Evolutionary conservation across 2,888 invertebrate genomes (phyloP).

Genomic region (Drosophila mayaguana): DNA sequence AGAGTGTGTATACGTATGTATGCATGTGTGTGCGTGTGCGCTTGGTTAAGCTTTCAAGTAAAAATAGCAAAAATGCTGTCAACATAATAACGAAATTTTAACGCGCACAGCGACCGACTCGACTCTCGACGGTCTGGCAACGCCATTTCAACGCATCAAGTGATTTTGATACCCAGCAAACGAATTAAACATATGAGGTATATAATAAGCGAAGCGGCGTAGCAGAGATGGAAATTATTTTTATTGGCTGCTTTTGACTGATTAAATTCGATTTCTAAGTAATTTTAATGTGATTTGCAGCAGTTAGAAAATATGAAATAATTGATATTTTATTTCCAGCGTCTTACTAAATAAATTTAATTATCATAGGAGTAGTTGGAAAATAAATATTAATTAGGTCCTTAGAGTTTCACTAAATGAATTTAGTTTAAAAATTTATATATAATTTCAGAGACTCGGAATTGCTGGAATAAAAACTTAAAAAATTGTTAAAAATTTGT

Average conservation of each 20-base stretch:
- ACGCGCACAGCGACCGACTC: conserved; percentile 67
- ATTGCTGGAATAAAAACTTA: no score
- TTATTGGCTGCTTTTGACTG: background rate
- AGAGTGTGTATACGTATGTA: background rate
- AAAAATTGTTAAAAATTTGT: no score
- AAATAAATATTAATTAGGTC: no score
- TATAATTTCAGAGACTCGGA: no score
- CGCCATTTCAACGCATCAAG: conserved; percentile 74
- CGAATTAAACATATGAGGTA: conserved; percentile 5
- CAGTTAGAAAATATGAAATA: background rate
- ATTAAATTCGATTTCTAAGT: background rate
- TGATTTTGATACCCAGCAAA: conserved; percentile 50
- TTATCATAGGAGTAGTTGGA: no score
- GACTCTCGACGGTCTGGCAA: conserved; percentile 61
- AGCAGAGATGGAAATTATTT: background rate
- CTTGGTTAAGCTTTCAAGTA: conserved; percentile 81
- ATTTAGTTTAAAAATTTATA: no score
- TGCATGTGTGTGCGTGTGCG: conserved; percentile 42
- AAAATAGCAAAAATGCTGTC: conserved; percentile 81
- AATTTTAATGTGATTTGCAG: background rate
- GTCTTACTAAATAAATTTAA: no score
- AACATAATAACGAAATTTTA: conserved; percentile 81
- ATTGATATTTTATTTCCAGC: background rate
- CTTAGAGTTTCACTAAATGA: no score
- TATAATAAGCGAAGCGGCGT: background rate